phyloP scores from a whole-genome alignment of 2,113 vertebrate species.

The Felis chaus region DNA sequence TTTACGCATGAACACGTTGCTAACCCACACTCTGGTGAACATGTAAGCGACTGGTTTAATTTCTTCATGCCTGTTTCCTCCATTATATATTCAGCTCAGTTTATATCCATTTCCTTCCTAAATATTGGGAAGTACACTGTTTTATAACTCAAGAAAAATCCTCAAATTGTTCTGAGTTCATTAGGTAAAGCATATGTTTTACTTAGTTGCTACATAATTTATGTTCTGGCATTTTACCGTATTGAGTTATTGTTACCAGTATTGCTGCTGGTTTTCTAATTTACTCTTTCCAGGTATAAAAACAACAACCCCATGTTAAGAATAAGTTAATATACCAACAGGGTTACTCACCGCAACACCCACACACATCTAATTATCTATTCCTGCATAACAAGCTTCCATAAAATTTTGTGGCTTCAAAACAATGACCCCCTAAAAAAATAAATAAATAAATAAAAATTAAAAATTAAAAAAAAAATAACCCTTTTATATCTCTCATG shows the following conservation, averaged over 20 bases:
- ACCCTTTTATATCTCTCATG: neutral
- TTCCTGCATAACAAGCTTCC: neutral
- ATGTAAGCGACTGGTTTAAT: neutral
- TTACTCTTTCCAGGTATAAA: neutral
- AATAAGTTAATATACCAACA: neutral
- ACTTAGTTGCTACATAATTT: neutral
- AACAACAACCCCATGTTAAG: neutral
- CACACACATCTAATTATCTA: neutral
- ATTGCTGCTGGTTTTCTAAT: neutral
- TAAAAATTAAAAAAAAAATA: neutral
- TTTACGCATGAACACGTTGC: neutral
- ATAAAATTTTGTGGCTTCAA: neutral
- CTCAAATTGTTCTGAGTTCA: neutral
- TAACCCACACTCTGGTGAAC: neutral
- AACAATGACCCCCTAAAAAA: neutral
- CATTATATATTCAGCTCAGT: neutral
- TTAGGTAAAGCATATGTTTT: neutral
- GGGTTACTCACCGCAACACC: neutral
- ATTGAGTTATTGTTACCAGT: neutral
- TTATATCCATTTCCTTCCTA: conserved; percentile 15
- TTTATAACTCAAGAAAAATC: neutral
- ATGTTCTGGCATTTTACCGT: neutral
- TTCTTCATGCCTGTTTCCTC: neutral
- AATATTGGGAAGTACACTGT: neutral
- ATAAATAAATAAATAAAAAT: neutral